Base-by-base conservation (phyloP, 2,797 vertebrate genomes). In the Bucorvus abyssinicus region DNA sequence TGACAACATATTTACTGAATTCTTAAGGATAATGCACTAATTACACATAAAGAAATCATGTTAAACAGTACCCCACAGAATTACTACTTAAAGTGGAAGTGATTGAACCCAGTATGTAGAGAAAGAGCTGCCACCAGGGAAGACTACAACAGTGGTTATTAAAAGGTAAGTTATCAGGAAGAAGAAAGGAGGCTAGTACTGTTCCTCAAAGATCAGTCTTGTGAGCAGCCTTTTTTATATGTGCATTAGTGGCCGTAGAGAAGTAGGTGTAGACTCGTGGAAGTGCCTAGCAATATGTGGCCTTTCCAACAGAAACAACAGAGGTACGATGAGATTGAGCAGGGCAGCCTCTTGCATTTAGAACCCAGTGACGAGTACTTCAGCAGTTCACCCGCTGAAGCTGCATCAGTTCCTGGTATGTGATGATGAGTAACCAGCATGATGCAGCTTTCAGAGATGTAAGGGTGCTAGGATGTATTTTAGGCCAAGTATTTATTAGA, bases 181-280 rank as follows among this genome's bases (percentile, higher is more conserved):
- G 40, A 84, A 79, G 73, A 56, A 64, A 74, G 40, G 6, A 26
- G 1, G 2, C 12, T 14, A 20, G 44, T 13, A 55, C 10, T 12
- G 23, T 30, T 78, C 75, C n/a, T 49, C 68, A 76, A 83, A 69
- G 20, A 70, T 19, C 29, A 29, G 23, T 12, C 53, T 67, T 36
- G 19, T 17, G 7, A 92, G 53, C 36, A 67, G 45, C 4, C 5
- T 23, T 50, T 60, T 40, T 59, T 4, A 19, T 10, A 8, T 5
- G 3, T 6, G 10, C 9, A 0, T 24, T 38, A 36, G 15, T 15
- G 26, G 29, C 21, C 30, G 11, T 0, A 8, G 32, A 42, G 26
- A 83, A 84, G 38, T 15, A 63, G 24, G 18, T 9, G n/a, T 9
- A 71, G 57, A 50, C 24, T 56, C 3, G 5, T 13, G 14, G 47